Conservation (phyloP, 2,113 vertebrate species). For the Urocynchramus pylzowi region DNA sequence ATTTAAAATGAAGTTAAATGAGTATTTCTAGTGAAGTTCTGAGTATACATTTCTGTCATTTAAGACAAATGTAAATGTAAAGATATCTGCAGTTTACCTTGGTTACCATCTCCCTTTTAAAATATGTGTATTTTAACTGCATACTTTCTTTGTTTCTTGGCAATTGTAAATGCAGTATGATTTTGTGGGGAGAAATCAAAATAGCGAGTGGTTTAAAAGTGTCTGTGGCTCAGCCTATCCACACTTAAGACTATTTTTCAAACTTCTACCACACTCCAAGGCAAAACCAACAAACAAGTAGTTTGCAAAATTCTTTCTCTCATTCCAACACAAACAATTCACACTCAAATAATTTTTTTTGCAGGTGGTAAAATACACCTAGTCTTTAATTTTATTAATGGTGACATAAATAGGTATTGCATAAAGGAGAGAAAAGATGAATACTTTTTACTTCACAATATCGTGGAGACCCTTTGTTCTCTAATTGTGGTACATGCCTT, state of each 20-base stretch:
- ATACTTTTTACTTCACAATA: accelerated
- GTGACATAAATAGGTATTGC: background rate
- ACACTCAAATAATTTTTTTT: background rate
- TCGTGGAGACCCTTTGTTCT: background rate
- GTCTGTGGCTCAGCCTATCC: background rate
- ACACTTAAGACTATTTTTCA: background rate
- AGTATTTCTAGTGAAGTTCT: background rate
- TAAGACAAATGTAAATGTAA: background rate
- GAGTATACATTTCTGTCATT: background rate
- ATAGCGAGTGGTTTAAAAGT: background rate
- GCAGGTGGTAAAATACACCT: background rate
- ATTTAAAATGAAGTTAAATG: background rate
- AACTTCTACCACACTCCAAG: background rate
- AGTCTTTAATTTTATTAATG: background rate
- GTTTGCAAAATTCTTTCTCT: background rate
- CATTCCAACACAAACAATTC: background rate
- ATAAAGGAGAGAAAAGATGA: background rate
- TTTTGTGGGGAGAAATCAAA: background rate
- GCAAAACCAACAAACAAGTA: background rate
- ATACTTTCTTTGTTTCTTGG: background rate
- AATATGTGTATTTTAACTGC: background rate
- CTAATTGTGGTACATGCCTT: background rate
- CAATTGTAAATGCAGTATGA: background rate
- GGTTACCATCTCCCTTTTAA: background rate
- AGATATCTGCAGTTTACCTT: background rate